Base-by-base conservation (phyloP, 2,888 invertebrate genomes). In the Agriopis marginaria region DNA sequence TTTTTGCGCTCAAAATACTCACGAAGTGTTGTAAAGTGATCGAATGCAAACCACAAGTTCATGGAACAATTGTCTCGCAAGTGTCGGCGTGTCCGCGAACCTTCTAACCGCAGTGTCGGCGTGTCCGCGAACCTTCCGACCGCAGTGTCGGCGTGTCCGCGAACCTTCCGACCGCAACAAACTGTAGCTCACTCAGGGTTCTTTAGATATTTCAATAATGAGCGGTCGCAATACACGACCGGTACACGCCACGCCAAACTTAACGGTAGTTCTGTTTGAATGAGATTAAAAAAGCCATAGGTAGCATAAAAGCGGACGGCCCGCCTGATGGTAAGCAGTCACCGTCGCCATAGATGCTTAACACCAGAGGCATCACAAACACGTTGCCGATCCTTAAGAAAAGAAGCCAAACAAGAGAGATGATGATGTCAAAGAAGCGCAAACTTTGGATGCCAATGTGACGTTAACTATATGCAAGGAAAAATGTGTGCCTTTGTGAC, bases 181-280 rank as follows among this genome's bases (percentile, higher is more conserved):
- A 58, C 50, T 63, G n/a, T 23, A 59, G 32, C 53, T 40, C 63
- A 40, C 32, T 63, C 63, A 14, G 45, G n/a, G 53, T 53, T 53
- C 45, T 73, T 66, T 66, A 71, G 68, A 45, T 68, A 68, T 70
- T 56, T 64, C 66, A 64, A 68, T 73, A 68, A 75, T 72, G 75
- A 75, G 73, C 66, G 73, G 70, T 64, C 75, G 55, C 71, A 62
- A 66, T 70, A 63, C 65, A 23, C 55, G 14, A 54, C 49, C 14
- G 40, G 9, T 12, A 7, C n/a, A 55, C 6, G 8, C 4, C 55
- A 14, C 14, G 55, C 7, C 40, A 4, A 8, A 14, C 40, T 40
- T n/a, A 0, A n/a, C 0, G 40, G 2, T 32, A 14, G n/a, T 55
- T 40, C 9, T 40, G 23, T 10, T 4, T 7, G 2, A 9, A 51